A percentile compares a stretch with the other conserved stretches of the same genome.
These are phyloP conservation scores for Antechinus stuartii DNA, from an alignment of 2,113 vertebrate genomes.

Conservation along the genomic window DNA sequence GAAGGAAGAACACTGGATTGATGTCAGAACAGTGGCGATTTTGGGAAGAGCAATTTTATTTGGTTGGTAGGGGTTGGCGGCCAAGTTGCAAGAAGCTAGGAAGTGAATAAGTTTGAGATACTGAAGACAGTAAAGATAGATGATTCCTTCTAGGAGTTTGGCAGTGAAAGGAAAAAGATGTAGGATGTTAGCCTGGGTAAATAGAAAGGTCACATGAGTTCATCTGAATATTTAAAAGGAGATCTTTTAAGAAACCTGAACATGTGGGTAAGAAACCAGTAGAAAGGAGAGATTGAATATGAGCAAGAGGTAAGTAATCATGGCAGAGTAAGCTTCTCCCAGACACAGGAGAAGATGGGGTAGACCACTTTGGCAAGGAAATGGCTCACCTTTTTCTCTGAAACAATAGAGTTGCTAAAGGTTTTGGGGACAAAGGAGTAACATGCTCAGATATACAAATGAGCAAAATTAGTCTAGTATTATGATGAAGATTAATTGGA, in stretches of 20 bases:
- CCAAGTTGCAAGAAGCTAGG: background rate
- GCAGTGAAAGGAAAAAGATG: background rate
- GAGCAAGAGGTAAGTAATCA: background rate
- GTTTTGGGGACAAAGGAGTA: background rate
- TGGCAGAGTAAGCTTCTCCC: background rate
- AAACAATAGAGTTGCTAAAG: background rate
- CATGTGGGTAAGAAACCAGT: background rate
- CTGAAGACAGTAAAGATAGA: background rate
- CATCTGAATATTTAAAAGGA: background rate
- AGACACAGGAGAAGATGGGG: background rate
- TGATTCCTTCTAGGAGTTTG: background rate
- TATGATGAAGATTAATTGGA: background rate
- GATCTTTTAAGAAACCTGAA: background rate
- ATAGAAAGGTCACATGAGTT: background rate
- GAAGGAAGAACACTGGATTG: background rate
- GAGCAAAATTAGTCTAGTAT: background rate
- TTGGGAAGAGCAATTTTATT: background rate
- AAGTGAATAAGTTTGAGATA: background rate
- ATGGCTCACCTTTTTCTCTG: background rate
- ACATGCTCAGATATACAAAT: background rate
- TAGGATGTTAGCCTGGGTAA: background rate
- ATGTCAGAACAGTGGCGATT: background rate
- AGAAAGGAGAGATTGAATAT: background rate
- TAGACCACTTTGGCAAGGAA: background rate
- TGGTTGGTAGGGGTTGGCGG: background rate